Evolutionary conservation across 2,888 invertebrate species (phyloP).

Genomic region (Epinotia nisella): DNA sequence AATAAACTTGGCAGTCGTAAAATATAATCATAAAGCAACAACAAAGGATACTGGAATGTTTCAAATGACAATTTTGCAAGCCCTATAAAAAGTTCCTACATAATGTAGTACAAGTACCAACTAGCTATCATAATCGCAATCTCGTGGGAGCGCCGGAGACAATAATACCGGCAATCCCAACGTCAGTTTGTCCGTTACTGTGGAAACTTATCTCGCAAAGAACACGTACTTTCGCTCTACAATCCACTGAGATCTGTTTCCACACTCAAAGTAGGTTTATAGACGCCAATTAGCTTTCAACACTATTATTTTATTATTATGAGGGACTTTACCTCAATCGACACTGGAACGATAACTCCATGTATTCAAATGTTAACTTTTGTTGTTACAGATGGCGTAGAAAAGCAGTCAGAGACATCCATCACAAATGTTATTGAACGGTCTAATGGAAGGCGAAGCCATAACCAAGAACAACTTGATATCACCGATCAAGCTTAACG

Average conservation of each 20-base stretch:
- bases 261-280: conserved; percentile 47
- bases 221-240: conserved; percentile 55
- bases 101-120: conserved; percentile 43
- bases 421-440: conserved; percentile 73
- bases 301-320: conserved; percentile 50
- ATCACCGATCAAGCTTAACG: conserved; percentile 68
- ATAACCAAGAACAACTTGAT: conserved; percentile 70
- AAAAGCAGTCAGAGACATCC: conserved; percentile 66
- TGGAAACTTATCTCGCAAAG: conserved; percentile 52
- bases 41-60: conserved; percentile 30
- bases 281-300: conserved; percentile 46
- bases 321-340: not conserved
- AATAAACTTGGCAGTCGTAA: conserved; percentile 14
- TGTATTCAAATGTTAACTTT: conserved; percentile 41
- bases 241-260: conserved; percentile 53
- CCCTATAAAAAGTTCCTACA: conserved; percentile 27
- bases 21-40: conserved; percentile 18
- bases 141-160: conserved; percentile 54
- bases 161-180: conserved; percentile 51
- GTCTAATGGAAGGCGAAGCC: conserved; percentile 76
- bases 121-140: conserved; percentile 52
- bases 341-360: not conserved
- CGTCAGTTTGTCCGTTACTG: conserved; percentile 45
- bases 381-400: conserved; percentile 80
- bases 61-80: conserved; percentile 32